These are phyloP conservation scores for Agrenia bidenticulata DNA, from an alignment of 2,888 invertebrate genomes.

Conservation along the genomic window DNA sequence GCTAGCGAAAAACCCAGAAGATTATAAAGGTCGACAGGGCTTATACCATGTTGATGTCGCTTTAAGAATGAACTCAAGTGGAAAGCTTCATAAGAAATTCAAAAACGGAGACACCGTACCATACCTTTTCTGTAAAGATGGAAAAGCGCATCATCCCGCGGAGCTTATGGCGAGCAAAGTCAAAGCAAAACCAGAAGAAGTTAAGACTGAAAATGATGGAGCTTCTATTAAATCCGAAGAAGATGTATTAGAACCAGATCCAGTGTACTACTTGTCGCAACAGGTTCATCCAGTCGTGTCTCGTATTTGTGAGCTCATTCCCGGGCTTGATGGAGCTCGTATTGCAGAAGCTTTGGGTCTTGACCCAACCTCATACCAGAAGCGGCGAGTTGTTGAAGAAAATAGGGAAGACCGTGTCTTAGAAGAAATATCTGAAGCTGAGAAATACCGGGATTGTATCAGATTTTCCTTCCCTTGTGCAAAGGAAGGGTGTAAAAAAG, in stretches of 20 bases:
- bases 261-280: constrained; percentile 86
- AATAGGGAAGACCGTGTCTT: constrained; percentile 54
- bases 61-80: constrained; percentile 75
- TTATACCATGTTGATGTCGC: constrained; percentile 93
- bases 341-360: constrained; percentile 79
- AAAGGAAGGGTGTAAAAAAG: constrained; percentile 30
- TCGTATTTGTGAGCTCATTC: constrained; percentile 92
- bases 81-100: constrained; percentile 69
- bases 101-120: constrained; percentile 93
- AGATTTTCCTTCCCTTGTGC: constrained; percentile 57
- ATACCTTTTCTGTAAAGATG: constrained; percentile 82
- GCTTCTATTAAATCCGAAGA: constrained; percentile 63
- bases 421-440: constrained; percentile 57
- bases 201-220: not conserved
- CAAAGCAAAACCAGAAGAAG: constrained; percentile 30
- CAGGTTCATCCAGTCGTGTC: constrained; percentile 96
- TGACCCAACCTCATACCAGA: constrained; percentile 58
- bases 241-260: constrained; percentile 71
- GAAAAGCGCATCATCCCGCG: constrained; percentile 55
- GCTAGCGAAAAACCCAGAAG: constrained; percentile 87
- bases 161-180: constrained; percentile 36
- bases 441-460: constrained; percentile 62
- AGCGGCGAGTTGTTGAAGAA: constrained; percentile 54
- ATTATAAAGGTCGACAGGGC: constrained; percentile 80
- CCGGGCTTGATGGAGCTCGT: constrained; percentile 84